Evolutionary conservation across 2,888 invertebrate species (phyloP).

Genomic region (Agrotis segetum): DNA sequence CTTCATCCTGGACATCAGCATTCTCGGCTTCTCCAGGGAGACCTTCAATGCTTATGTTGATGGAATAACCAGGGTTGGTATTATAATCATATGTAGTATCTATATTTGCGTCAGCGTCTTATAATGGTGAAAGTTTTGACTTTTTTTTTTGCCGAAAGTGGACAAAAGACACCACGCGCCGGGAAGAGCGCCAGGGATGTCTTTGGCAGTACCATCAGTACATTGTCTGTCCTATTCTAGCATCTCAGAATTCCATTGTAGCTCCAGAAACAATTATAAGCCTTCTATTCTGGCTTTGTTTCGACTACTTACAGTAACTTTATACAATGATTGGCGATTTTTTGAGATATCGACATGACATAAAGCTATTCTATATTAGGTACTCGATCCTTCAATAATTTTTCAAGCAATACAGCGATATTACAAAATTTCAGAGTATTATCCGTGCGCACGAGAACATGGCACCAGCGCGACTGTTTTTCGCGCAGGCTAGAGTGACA

Average conservation of each 20-base stretch:
- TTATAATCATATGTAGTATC: neutral
- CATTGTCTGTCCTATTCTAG: neutral
- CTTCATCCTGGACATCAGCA: conserved; percentile 96
- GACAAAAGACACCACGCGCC: too few species aligned
- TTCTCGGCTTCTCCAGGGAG: conserved; percentile 93
- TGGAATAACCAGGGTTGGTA: conserved; percentile 85
- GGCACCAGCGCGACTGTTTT: conserved; percentile 91
- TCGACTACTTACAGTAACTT: neutral
- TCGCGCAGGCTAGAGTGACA: conserved; percentile 90
- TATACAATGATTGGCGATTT: neutral
- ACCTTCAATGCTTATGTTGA: conserved; percentile 85
- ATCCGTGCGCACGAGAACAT: conserved; percentile 84
- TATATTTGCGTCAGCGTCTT: too few species aligned
- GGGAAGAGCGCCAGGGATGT: neutral
- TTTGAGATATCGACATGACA: neutral
- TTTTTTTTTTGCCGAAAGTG: too few species aligned
- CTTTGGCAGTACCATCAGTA: neutral
- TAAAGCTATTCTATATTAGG: neutral
- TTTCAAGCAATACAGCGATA: neutral
- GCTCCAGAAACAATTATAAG: neutral
- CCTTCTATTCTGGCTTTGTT: neutral
- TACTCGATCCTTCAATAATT: neutral
- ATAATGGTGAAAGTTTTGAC: too few species aligned
- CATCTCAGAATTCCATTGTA: neutral
- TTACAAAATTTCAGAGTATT: conserved; percentile 80